These are phyloP conservation scores for Parasteatoda tepidariorum DNA, from an alignment of 1,140 invertebrate genomes.

Conservation along the genomic window DNA sequence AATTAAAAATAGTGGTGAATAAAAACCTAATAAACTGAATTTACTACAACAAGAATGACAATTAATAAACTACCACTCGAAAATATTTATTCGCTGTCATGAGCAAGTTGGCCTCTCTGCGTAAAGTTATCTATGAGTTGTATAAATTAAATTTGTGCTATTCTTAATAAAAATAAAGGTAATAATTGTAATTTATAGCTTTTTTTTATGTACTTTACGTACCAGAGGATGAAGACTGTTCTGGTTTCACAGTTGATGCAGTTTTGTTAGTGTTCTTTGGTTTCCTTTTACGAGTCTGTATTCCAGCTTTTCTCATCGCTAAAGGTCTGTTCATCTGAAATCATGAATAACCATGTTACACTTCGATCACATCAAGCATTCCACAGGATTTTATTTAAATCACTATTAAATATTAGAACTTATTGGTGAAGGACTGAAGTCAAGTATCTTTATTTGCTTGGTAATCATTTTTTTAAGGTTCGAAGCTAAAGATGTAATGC, in stretches of 20 bases:
- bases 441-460: too few relatives aligned
- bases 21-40: too few relatives aligned
- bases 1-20: too few relatives aligned
- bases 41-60: too few relatives aligned
- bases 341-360: neutral
- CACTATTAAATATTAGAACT: neutral
- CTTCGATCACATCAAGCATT: neutral
- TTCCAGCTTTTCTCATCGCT: slow-evolving; percentile 72
- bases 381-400: neutral
- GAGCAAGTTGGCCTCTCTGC: too few relatives aligned
- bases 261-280: slow-evolving; percentile 57
- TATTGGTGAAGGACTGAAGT: too few relatives aligned
- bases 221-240: slow-evolving; percentile 1
- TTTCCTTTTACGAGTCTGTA: slow-evolving; percentile 71
- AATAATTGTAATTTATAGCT: neutral
- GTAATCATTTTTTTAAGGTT: neutral
- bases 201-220: neutral
- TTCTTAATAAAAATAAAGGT: neutral
- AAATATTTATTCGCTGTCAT: too few relatives aligned
- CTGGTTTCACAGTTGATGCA: neutral
- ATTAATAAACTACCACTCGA: too few relatives aligned
- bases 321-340: slow-evolving; percentile 70
- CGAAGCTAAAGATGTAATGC: neutral
- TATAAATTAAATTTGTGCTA: too few relatives aligned
- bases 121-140: too few relatives aligned